Base-by-base conservation (phyloP, 1,140 invertebrate species). In the Drosophila ogumai region DNA sequence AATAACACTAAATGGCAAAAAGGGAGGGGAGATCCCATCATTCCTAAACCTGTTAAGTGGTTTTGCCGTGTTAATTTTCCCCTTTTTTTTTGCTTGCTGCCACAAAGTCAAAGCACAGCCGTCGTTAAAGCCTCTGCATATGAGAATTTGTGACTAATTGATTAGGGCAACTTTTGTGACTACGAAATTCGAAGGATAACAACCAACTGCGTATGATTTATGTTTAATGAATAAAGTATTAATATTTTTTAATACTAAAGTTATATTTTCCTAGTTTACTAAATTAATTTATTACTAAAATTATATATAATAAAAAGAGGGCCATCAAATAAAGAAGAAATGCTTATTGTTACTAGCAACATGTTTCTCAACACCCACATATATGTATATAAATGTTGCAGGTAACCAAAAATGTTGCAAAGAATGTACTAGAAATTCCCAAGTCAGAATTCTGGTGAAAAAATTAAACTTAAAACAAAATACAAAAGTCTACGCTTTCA, bases 141-240 rank as follows among this genome's bases (percentile, higher is more conserved):
- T 68, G 44, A 12, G 41, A 52, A 82, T 50, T 60, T 66, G 60
- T 75, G 67, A 74, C 64, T 82, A 82, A 82, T 82, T 82, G 74
- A 78, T 81, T 82, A 79, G 80, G 50, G 38, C 56, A 46, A 61
- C 58, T 61, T 65, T 57, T 50, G 25, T 58, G 54, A 12, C 44
- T 43, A 1, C 13, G 10, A 38, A 22, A 28, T n/a, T n/a, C 19
- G 6, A 3, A 7, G 1, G 9, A 34, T 10, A 34, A 34, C 0
- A 17, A 19, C 4, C 5, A 19, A 10, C 2, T 44, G 2, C 1
- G 17, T 19, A 2, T 44, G 9, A 44, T 44, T 44, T 19, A 44
- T 44, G 17, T 19, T 44, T 12, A 19, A 13, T 44, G 5, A 28
- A 28, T 1, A 28, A 28, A 6, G 22, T 22, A 22, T 22, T 22